Evolutionary conservation across 2,888 invertebrate species (phyloP).

Genomic region (Drosophila ezoana): DNA sequence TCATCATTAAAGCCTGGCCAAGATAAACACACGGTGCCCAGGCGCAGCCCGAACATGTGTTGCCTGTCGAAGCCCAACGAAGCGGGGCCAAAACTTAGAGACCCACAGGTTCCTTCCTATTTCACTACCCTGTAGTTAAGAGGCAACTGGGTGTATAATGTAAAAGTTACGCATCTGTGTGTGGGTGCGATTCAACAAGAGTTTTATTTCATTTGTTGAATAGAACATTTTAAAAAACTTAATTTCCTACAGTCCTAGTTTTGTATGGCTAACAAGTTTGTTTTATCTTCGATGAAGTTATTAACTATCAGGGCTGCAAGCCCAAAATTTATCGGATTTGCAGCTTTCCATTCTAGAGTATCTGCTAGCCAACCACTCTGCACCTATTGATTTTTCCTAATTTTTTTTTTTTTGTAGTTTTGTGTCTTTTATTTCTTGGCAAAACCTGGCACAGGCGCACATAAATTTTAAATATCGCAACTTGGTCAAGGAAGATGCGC

Average conservation of each 20-base stretch:
- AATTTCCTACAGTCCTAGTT: too few relatives aligned
- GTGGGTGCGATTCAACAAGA: background rate
- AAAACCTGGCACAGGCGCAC: conserved; percentile 61
- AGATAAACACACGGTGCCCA: conserved; percentile 68
- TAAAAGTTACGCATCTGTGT: too few relatives aligned
- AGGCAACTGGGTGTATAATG: background rate
- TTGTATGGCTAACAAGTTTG: too few relatives aligned
- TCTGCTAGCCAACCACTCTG: background rate
- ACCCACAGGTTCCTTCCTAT: conserved; percentile 50
- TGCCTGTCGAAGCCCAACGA: conserved; percentile 59
- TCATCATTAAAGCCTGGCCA: conserved; percentile 68
- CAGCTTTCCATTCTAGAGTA: conserved; percentile 7
- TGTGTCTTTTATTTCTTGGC: conserved; percentile 38
- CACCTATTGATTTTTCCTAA: conserved; percentile 4
- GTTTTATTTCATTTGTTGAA: too few relatives aligned
- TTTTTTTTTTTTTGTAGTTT: conserved; percentile 21
- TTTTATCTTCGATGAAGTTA: too few relatives aligned
- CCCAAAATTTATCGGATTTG: background rate
- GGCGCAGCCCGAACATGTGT: conserved; percentile 73
- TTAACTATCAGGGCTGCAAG: too few relatives aligned
- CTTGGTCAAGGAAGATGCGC: conserved; percentile 57
- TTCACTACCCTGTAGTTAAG: conserved; percentile 25
- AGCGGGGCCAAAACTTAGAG: conserved; percentile 39
- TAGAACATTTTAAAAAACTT: too few relatives aligned
- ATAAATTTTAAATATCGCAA: conserved; percentile 76